Percentiles rank a stretch among this genome's conserved stretches.
Conservation (phyloP, 2,797 vertebrate species). For the Chelmon rostratus region DNA sequence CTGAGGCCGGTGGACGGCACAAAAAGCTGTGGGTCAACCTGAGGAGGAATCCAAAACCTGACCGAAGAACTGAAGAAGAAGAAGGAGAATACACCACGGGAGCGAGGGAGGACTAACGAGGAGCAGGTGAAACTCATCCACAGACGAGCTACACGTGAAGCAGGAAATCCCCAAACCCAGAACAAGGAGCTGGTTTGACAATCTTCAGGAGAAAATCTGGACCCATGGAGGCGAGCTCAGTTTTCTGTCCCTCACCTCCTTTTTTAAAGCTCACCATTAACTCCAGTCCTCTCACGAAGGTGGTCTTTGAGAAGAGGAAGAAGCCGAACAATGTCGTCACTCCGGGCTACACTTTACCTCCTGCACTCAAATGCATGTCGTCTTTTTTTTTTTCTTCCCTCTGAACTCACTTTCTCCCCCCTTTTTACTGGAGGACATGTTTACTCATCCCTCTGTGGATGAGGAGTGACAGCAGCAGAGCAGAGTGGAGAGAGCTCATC, state of each 20-base stretch:
- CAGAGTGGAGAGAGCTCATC: slow-evolving; percentile 61
- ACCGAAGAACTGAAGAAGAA: too few relatives aligned
- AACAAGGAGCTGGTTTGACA: neutral
- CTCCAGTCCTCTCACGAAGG: slow-evolving; percentile 7
- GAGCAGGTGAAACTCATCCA: too few relatives aligned
- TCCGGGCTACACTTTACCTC: slow-evolving; percentile 66
- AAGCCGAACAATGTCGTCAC: slow-evolving; percentile 48
- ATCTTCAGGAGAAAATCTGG: neutral
- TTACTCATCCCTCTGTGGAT: slow-evolving; percentile 59
- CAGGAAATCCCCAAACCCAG: too few relatives aligned
- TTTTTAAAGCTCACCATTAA: neutral
- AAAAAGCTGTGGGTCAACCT: too few relatives aligned
- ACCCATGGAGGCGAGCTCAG: neutral
- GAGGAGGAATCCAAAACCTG: too few relatives aligned
- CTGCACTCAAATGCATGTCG: slow-evolving; percentile 35
- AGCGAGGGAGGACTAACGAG: too few relatives aligned
- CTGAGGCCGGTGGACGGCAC: too few relatives aligned
- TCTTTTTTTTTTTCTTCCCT: slow-evolving; percentile 8
- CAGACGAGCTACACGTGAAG: too few relatives aligned
- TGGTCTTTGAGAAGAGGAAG: slow-evolving; percentile 29
- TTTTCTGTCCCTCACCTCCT: neutral
- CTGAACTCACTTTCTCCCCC: slow-evolving; percentile 13
- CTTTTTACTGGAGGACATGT: slow-evolving; percentile 46
- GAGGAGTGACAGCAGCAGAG: slow-evolving; percentile 68
- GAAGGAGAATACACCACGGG: too few relatives aligned